Conservation (phyloP, 92 coral and sea anemone species). For the Chrysogorgia sp. region DNA sequence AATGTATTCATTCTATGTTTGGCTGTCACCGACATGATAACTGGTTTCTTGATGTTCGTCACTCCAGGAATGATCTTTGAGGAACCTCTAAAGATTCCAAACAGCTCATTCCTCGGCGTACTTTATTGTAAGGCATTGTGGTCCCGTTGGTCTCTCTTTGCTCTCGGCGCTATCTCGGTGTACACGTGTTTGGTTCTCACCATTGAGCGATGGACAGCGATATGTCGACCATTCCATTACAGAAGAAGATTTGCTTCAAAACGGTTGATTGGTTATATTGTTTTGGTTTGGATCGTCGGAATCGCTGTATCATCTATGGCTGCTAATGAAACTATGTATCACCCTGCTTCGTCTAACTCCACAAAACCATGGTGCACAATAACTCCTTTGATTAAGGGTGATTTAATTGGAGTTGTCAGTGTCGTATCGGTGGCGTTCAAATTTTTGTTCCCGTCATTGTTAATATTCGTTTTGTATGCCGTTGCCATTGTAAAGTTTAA, state of each 20-base stretch:
- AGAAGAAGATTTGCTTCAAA: slow-evolving; percentile 58
- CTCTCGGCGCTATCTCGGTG: slow-evolving; percentile 23
- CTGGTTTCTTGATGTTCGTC: slow-evolving; percentile 54
- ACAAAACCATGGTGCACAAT: slow-evolving; percentile 36
- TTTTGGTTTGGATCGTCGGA: slow-evolving; percentile 47
- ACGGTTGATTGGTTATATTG: slow-evolving; percentile 47
- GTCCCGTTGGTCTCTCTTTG: slow-evolving; percentile 2
- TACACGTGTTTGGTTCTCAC: slow-evolving; percentile 52
- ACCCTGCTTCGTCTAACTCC: slow-evolving; percentile 1
- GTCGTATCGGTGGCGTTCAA: slow-evolving; percentile 44
- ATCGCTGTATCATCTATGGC: slow-evolving; percentile 41
- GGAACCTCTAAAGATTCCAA: background rate
- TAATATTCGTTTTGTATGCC: slow-evolving; percentile 47
- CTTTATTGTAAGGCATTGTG: slow-evolving; percentile 21
- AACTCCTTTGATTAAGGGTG: slow-evolving; percentile 28
- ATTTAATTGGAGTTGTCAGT: slow-evolving; percentile 31
- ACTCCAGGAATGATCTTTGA: slow-evolving; percentile 13
- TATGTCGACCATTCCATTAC: slow-evolving; percentile 67
- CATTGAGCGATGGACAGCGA: slow-evolving; percentile 74
- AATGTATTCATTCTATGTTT: slow-evolving; percentile 64
- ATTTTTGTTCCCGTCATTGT: slow-evolving; percentile 55
- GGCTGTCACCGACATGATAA: slow-evolving; percentile 74
- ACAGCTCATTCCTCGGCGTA: background rate
- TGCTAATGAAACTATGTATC: slow-evolving; percentile 21
- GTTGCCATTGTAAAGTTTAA: slow-evolving; percentile 6